Evolutionary conservation across 2,888 invertebrate genomes (phyloP).

Genomic region (Erpobdella octoculata): DNA sequence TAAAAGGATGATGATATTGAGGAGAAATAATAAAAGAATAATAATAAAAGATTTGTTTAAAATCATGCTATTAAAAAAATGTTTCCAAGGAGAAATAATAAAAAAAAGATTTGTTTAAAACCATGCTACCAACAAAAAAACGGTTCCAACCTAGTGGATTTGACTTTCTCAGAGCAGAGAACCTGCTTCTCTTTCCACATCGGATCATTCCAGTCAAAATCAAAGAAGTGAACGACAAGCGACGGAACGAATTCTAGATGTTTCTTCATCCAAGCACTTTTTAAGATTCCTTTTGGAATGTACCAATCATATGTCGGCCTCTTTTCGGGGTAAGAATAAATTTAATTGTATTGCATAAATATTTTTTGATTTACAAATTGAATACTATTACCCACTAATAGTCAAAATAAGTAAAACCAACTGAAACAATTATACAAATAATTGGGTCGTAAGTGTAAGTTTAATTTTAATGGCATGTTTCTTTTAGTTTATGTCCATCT

Average conservation of each 20-base stretch:
- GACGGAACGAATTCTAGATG: slow-evolving; percentile 81
- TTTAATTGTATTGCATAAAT: no score
- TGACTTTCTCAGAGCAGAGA: slow-evolving; percentile 82
- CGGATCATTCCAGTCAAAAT: slow-evolving; percentile 91
- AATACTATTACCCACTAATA: no score
- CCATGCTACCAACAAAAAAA: background rate
- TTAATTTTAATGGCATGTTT: no score
- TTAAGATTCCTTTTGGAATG: slow-evolving; percentile 73
- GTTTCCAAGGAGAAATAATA: background rate
- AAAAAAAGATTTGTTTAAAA: background rate
- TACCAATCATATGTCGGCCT: slow-evolving; percentile 88
- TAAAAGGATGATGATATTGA: background rate
- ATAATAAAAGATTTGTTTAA: background rate
- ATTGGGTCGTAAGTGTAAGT: no score
- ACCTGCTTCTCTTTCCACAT: slow-evolving; percentile 89
- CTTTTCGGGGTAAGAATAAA: slow-evolving; percentile 48
- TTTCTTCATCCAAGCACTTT: slow-evolving; percentile 89
- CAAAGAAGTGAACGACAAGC: slow-evolving; percentile 86
- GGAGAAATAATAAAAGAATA: background rate
- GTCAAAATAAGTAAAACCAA: background rate
- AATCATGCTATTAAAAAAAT: background rate
- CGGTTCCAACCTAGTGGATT: slow-evolving; percentile 56
- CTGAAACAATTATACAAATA: no score
- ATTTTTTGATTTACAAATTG: no score
- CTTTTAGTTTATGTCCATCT: no score